A percentile compares a stretch with the other conserved stretches of the same genome.
phyloP scores from a whole-genome alignment of 2,888 invertebrate genomes.

The Baccha elongata region DNA sequence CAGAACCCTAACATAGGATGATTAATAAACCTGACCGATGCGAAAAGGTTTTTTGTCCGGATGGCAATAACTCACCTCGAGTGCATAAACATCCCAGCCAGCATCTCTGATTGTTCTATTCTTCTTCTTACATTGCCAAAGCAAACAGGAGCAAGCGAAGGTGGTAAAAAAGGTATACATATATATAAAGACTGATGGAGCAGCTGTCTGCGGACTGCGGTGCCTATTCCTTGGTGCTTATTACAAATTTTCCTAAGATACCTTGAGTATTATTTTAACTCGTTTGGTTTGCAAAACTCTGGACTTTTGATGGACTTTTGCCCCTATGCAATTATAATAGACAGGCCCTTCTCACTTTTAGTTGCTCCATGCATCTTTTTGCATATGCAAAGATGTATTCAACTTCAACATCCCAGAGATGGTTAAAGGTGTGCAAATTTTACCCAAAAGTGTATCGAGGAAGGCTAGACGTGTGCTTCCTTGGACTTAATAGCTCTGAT shows the following conservation, averaged over 20 bases:
- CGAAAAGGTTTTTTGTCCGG: conserved; percentile 53
- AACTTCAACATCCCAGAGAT: neutral
- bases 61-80: conserved; percentile 60
- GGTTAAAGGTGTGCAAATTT: conserved; percentile 46
- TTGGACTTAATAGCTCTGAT: conserved; percentile 22
- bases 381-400: conserved; percentile 6
- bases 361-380: conserved; percentile 10
- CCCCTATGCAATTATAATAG: conserved; percentile 25
- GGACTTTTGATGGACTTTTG: conserved; percentile 43
- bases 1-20: conserved; percentile 49
- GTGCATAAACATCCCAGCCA: conserved; percentile 25
- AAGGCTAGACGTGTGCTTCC: conserved; percentile 9
- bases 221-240: conserved; percentile 14
- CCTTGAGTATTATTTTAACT: conserved; percentile 14
- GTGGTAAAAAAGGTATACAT: conserved; percentile 6
- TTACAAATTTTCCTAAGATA: conserved; percentile 6
- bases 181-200: neutral
- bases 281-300: conserved; percentile 13
- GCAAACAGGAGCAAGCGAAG: conserved; percentile 54
- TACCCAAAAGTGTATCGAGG: conserved; percentile 46
- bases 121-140: conserved; percentile 19
- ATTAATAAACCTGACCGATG: conserved; percentile 63
- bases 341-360: conserved; percentile 21
- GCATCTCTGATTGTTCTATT: conserved; percentile 45
- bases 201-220: neutral